Evolutionary conservation across 1,140 invertebrate species (phyloP), one percentile per base, ranked within the genome.

Genomic region (Nasonia giraulti): DNA sequence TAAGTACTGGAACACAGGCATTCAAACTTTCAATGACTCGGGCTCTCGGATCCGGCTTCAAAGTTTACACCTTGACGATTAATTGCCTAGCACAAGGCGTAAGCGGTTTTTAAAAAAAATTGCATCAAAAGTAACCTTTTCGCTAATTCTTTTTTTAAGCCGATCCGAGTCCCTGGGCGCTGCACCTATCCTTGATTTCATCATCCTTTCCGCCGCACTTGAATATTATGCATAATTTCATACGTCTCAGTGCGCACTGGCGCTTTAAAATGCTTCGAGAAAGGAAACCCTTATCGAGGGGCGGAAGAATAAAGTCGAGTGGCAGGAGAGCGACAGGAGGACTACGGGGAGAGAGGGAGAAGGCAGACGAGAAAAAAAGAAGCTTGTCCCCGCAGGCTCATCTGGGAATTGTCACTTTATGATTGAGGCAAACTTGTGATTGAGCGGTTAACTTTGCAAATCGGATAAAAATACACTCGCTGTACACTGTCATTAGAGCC

Each of bases 171-270:
- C 10, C 40, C 40, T 44, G 40, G 40, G 50, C 68, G 2, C 68
- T 62, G n/a, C 14, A n/a, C 55, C 33, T 44, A 33, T 50, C 7
- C 31, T 68, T 23, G 14, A 14, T 50, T 2, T 50, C 71, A 40
- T 37, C 37, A 23, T 40, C 17, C 55, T 47, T 40, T 20, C 47
- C 80, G 10, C 62, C 27, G 27, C 27, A 27, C 27, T 84, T 75
- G 87, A 89, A 89, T 88, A 88, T 89, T 89, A 89, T 88, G 86
- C 87, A 87, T 88, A 88, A 89, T 87, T 89, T 87, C 86, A 87
- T 85, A 85, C 87, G 87, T 88, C 86, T 85, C 8, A 85, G 80
- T 82, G 82, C 44, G 44, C 85, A 77, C 77, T 55, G 75, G 74
- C 79, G 74, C n/a, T 50, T 62, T 33, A 31, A 73, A 40, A 69